A percentile compares a stretch with the other conserved stretches of the same genome.
Evolutionary conservation across 1,140 invertebrate genomes (phyloP).

Genomic region (Hermatobates lingyangjiaoensis): DNA sequence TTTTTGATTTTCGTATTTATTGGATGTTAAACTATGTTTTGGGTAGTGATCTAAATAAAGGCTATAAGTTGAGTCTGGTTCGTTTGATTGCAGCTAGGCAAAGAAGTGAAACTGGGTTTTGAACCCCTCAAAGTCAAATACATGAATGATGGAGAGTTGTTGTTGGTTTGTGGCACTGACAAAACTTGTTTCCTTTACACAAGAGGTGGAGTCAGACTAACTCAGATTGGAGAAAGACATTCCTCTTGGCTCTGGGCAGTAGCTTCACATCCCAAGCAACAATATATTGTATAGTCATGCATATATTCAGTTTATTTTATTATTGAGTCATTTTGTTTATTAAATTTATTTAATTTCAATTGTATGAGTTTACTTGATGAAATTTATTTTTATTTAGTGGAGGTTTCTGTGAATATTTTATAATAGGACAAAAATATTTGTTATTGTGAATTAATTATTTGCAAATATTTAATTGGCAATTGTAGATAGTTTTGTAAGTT

Average conservation of each 20-base stretch:
- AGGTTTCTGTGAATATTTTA: no score
- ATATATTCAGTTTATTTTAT: no score
- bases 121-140: slow-evolving; percentile 62
- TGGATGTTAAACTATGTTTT: not conserved
- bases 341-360: no score
- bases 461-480: no score
- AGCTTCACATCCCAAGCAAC: slow-evolving; percentile 50
- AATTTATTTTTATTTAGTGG: no score
- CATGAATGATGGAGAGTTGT: slow-evolving; percentile 63
- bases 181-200: slow-evolving; percentile 59
- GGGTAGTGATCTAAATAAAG: not conserved
- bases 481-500: no score
- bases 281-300: no score
- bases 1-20: not conserved
- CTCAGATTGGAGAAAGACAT: slow-evolving; percentile 48
- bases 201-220: slow-evolving; percentile 63
- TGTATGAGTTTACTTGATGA: no score
- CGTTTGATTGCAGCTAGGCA: slow-evolving; percentile 15
- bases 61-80: not conserved
- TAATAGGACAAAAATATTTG: no score
- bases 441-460: no score
- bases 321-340: no score
- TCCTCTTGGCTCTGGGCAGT: slow-evolving; percentile 75
- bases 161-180: slow-evolving; percentile 69
- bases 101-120: slow-evolving; percentile 41